Percentiles rank a stretch among this genome's conserved stretches.
Evolutionary conservation across 2,888 invertebrate species (phyloP).

Genomic region (Pristionchus japonicus): DNA sequence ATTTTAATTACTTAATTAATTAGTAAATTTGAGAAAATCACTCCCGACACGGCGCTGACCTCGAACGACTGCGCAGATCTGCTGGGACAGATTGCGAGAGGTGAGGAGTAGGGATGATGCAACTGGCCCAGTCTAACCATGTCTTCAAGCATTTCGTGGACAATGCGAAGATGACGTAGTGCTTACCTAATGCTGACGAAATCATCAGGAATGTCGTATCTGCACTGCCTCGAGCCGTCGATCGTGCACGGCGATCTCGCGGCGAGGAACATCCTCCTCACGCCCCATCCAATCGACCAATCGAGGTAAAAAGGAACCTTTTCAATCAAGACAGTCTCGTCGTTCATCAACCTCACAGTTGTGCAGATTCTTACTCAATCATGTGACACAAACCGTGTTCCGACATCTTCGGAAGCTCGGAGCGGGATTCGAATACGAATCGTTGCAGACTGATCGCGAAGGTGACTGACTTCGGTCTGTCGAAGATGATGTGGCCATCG

Average conservation of each 20-base stretch:
- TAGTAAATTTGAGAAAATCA: neutral
- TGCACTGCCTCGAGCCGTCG: constrained; percentile 98
- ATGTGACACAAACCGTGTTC: too few relatives aligned
- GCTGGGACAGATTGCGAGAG: constrained; percentile 37
- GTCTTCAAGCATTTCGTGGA: neutral
- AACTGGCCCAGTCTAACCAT: too few relatives aligned
- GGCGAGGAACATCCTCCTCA: constrained; percentile 99
- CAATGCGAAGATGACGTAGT: too few relatives aligned
- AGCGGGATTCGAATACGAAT: too few relatives aligned
- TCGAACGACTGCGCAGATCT: constrained; percentile 18
- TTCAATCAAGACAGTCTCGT: too few relatives aligned
- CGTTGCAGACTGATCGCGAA: constrained; percentile 54
- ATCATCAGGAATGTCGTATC: constrained; percentile 85
- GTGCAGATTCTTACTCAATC: too few relatives aligned
- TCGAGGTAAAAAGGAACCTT: too few relatives aligned
- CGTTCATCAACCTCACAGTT: too few relatives aligned
- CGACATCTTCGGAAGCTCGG: too few relatives aligned
- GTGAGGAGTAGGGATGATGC: neutral
- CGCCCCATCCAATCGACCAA: constrained; percentile 76
- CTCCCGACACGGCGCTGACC: constrained; percentile 7
- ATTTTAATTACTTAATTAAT: neutral
- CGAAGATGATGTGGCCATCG: constrained; percentile 56
- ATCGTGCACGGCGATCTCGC: constrained; percentile 97
- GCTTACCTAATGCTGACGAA: neutral
- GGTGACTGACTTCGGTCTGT: constrained; percentile 63